Evolutionary conservation across 1,140 invertebrate species (phyloP), one percentile per base, ranked within the genome.

Genomic region (Colletes gigas): DNA sequence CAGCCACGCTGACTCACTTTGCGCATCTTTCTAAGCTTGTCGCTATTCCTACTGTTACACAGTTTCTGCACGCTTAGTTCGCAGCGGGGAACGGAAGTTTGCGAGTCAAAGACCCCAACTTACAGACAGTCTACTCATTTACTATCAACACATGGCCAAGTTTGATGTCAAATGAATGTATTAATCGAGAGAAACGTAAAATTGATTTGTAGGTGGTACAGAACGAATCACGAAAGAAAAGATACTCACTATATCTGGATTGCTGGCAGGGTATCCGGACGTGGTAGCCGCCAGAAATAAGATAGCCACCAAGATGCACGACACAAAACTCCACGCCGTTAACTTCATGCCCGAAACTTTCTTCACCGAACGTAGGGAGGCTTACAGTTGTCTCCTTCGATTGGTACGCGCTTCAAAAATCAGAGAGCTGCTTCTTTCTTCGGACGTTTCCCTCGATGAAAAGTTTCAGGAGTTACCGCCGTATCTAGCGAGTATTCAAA

Each of bases 191-290:
- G 30, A 30, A 30, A 30, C 30, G 30, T 30, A 30, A 30, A 30
- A 30, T 30, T 30, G 30, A 30, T 30, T 30, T 30, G 30, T 30
- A 30, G 30, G 30, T 30, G 30, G 30, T 30, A 47, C 44, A 10
- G 55, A n/a, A 39, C 41, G 8, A 17, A 52, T 39, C 54, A 17
- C 12, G 17, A 47, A 60, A 21, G 63, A 10, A 73, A 66, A 14
- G 60, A 78, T 78, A 92, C 91, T 90, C 82, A 93, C 92, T 81
- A 89, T 89, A 82, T 92, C 91, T 21, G 91, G 89, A 83, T 91
- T 90, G 52, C 91, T 90, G 19, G 90, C 89, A 63, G 91, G 91
- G 83, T 88, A 88, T 77, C 87, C 91, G 39, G 81, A 78, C 3
- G 86, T 78, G 15, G 82, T 71, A 63, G 69, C 72, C 62, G 72